Evolutionary conservation across 2,888 invertebrate genomes (phyloP).

Genomic region (Agonopterix heracliana): DNA sequence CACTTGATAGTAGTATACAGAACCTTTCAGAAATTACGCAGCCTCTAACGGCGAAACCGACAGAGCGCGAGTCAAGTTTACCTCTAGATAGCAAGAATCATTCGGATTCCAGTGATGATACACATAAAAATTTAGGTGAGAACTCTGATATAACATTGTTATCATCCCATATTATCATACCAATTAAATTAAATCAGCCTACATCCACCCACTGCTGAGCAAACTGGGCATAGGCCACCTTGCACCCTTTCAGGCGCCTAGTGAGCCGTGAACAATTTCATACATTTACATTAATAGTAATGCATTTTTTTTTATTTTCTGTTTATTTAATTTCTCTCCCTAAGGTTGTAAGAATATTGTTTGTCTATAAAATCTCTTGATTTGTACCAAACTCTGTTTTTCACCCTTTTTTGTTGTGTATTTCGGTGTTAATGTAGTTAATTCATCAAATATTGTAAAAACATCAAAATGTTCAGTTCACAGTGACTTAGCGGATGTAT

Average conservation of each 20-base stretch:
- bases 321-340: background rate
- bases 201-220: too few relatives aligned
- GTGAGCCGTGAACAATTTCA: too few relatives aligned
- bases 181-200: too few relatives aligned
- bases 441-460: too few relatives aligned
- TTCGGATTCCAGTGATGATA: conserved; percentile 65
- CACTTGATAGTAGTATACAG: conserved; percentile 67
- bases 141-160: background rate
- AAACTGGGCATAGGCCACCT: too few relatives aligned
- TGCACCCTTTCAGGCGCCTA: too few relatives aligned
- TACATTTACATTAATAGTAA: background rate
- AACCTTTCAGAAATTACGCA: conserved; percentile 69
- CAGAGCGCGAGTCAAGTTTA: conserved; percentile 45
- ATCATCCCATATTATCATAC: background rate
- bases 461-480: conserved; percentile 19
- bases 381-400: too few relatives aligned
- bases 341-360: background rate
- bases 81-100: conserved; percentile 43
- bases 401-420: too few relatives aligned
- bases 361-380: too few relatives aligned
- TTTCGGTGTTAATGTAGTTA: too few relatives aligned
- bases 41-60: conserved; percentile 61
- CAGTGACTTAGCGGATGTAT: conserved; percentile 43
- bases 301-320: background rate
- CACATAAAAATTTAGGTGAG: conserved; percentile 64